These are phyloP conservation scores for Siderastrea siderea DNA, from an alignment of 92 coral and sea anemone species.

Conservation along the genomic window DNA sequence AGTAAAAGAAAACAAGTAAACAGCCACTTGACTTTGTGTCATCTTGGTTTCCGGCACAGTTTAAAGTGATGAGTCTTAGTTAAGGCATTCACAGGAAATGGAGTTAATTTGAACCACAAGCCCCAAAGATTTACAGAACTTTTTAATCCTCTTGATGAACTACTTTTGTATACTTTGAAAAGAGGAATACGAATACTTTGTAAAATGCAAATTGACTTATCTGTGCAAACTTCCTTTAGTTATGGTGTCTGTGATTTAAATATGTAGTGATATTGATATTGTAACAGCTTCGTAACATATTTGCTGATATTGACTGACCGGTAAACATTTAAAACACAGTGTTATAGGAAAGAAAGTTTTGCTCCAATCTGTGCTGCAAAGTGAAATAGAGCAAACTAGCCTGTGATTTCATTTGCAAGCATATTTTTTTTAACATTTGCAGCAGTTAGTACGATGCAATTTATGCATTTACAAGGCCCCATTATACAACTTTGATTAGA, in stretches of 20 bases:
- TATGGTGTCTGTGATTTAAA: background rate
- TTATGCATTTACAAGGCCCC: background rate
- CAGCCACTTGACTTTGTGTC: background rate
- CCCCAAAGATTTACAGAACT: background rate
- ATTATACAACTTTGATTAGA: too few relatives aligned
- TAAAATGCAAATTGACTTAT: background rate
- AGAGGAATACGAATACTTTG: background rate
- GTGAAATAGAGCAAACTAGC: background rate
- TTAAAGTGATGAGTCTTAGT: too few relatives aligned
- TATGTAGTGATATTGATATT: background rate
- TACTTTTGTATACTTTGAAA: background rate
- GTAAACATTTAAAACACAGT: background rate
- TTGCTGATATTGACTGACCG: background rate
- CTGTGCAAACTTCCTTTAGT: background rate
- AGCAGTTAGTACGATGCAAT: background rate
- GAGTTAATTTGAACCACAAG: background rate
- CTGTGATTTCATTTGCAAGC: background rate
- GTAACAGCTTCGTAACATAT: background rate
- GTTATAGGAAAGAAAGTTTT: background rate
- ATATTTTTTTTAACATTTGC: background rate
- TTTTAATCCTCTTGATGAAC: background rate
- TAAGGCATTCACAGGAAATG: background rate
- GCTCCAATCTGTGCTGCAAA: background rate
- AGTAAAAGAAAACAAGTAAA: background rate
- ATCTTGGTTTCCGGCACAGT: background rate